Base-by-base conservation (phyloP, 2,888 invertebrate genomes). In the Platycnemis pennipes region DNA sequence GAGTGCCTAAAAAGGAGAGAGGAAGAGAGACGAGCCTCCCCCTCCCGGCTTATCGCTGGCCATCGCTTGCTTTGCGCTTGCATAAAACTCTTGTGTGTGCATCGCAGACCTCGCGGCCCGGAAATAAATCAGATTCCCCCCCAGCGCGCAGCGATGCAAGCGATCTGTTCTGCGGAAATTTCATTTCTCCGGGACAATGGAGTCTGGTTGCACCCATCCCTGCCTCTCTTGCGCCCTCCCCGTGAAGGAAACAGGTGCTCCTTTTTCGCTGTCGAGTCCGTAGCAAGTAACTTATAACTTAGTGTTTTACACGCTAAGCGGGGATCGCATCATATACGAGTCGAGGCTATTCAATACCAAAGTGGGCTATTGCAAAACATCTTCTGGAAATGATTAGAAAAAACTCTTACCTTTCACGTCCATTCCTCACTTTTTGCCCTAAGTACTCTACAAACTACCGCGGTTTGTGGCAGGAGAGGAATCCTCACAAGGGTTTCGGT, bases 1-100 rank as follows among this genome's bases (percentile, higher is more conserved):
- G 26, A 19, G n/a, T 53, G 31, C 91, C 91, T 42, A 91, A 91
- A 91, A 91, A 91, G 91, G 89, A 91, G 42, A 37, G 89, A 56
- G 56, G 42, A 31, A 16, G 87, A 87, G 26, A 26, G 13, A 45
- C n/a, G 46, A 88, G 88, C 26, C n/a, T 45, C 31, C 88, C n/a
- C n/a, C n/a, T n/a, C n/a, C 53, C 8, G 19, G 88, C 56, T 91
- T 63, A 91, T 91, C 91, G 63, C 42, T 91, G 56, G 63, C 63
- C 91, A 91, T 91, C 91, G n/a, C 53, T 42, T 56, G 49, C 49
- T 88, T n/a, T 11, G 46, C 16, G 37, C 91, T 44, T 77, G 77
- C 77, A 77, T 77, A 77, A n/a, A 31, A 31, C 77, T 77, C 37
- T 77, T 22, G 63, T n/a, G 63, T 26, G 77, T 77, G 77, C 77